phyloP scores from a whole-genome alignment of 2,113 vertebrate species.

The Eleginops maclovinus region DNA sequence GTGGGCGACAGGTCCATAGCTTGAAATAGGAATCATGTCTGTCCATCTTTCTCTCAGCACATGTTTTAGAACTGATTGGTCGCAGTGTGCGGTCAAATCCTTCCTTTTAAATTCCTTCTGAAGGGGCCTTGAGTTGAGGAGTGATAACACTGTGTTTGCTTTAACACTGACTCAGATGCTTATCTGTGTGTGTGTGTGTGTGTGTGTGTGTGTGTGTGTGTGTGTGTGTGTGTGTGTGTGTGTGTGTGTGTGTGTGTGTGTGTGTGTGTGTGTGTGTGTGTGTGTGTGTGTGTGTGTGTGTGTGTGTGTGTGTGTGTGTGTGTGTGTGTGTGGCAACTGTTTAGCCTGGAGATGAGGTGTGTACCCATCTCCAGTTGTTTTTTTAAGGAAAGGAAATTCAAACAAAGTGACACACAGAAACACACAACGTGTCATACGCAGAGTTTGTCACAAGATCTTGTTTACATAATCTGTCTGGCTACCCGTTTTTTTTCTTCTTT shows the following conservation, averaged over 20 bases:
- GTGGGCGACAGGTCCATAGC: neutral
- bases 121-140: conserved; percentile 19
- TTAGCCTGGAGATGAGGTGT: neutral
- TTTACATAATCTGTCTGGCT: conserved; percentile 54
- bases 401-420: conserved; percentile 1
- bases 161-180: conserved; percentile 29
- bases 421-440: conserved; percentile 19
- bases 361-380: conserved; percentile 26
- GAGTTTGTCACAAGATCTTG: conserved; percentile 44
- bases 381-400: neutral
- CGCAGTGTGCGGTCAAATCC: conserved; percentile 8
- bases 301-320: conserved; percentile 14
- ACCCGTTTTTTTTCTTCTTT: conserved; percentile 27
- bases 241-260: conserved; percentile 15
- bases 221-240: conserved; percentile 23
- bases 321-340: conserved; percentile 13
- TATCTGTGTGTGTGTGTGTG: conserved; percentile 4
- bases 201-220: conserved; percentile 15
- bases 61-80: conserved; percentile 12
- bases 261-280: conserved; percentile 5
- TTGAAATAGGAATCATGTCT: conserved; percentile 3
- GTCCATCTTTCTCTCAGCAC: conserved; percentile 4
- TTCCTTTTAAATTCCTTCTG: conserved; percentile 29
- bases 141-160: conserved; percentile 37
- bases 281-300: conserved; percentile 2